Evolutionary conservation across 2,797 vertebrate species (phyloP), one percentile per base, ranked within the genome.

Genomic region (Chiroxiphia lanceolata): DNA sequence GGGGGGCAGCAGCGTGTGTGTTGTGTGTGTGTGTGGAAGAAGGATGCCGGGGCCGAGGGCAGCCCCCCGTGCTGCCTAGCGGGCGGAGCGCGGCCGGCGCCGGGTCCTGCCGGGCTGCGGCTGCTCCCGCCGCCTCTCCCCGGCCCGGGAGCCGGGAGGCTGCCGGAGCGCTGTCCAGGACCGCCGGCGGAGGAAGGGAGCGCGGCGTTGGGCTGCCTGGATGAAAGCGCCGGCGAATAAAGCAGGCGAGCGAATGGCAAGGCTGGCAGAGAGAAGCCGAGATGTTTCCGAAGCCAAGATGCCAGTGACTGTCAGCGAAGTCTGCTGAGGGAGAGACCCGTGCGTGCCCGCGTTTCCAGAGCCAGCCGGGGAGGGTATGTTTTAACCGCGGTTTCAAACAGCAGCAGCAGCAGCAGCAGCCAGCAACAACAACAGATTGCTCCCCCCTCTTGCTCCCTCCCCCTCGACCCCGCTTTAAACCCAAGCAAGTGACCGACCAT

Each of bases 61-160:
- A 56, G 93, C 57, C 76, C 34, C 89, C 93, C 25, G 78, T 10
- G 87, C 95, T 78, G 70, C 90, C 53, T 90, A 84, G 78, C 83
- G 84, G 84, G 83, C 71, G 90, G 51, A 48, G 89, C 74, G 69
- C 93, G 95, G 94, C 91, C 95, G 96, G 97, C 97, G 82, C 95
- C 95, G 95, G 97, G 93, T 87, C 88, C 84, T 60, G 80, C 50
- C 59, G 47, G 79, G 87, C 79, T 83, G 79, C 65, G 67, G 81
- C 89, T 54, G 56, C 83, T 80, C 47, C 69, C 34, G 79, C 51
- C 51, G 83, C 76, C 74, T 6, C 38, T 29, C 31, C 63, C 85
- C 64, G 89, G 68, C 31, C 36, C 47, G 68, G 18, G 14, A 16
- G 79, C 75, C 54, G 57, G 60, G 27, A 26, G 14, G 63, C 65